A percentile compares a stretch with the other conserved stretches of the same genome.
Evolutionary conservation across 92 coral and sea anemone species (phyloP).

Genomic region (Ricordea florida): DNA sequence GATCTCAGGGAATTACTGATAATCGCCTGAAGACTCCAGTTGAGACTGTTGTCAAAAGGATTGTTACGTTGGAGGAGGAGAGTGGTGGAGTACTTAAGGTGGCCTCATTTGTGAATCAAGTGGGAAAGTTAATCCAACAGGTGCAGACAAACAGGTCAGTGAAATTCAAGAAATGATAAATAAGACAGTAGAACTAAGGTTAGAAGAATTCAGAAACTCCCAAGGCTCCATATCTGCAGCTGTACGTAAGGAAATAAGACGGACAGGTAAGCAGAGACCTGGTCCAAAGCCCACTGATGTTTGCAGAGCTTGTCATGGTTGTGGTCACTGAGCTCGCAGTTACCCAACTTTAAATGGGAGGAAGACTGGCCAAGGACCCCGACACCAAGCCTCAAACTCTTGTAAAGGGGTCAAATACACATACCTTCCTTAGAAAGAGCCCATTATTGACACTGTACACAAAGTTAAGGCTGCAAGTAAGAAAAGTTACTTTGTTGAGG

Average conservation of each 20-base stretch:
- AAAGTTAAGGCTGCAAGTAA: too few species aligned
- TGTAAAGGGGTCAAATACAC: slow-evolving; percentile 23
- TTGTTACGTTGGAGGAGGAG: slow-evolving; percentile 36
- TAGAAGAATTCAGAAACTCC: slow-evolving; percentile 28
- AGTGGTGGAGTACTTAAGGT: too few species aligned
- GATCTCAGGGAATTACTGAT: slow-evolving; percentile 42
- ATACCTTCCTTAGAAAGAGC: slow-evolving; percentile 3
- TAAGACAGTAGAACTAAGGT: slow-evolving; percentile 14
- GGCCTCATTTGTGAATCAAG: slow-evolving; percentile 15
- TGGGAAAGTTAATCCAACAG: slow-evolving; percentile 21
- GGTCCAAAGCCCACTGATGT: slow-evolving; percentile 39
- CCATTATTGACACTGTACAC: too few species aligned
- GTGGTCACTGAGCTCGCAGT: slow-evolving; percentile 49
- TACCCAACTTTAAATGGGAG: slow-evolving; percentile 48
- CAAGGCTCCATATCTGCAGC: slow-evolving; percentile 25
- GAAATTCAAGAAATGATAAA: not conserved
- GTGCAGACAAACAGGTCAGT: too few species aligned
- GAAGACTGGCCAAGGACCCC: slow-evolving; percentile 51
- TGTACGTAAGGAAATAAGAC: slow-evolving; percentile 33
- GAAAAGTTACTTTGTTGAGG: too few species aligned
- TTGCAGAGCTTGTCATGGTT: slow-evolving; percentile 32
- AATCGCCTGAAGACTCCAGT: slow-evolving; percentile 12
- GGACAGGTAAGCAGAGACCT: slow-evolving; percentile 11
- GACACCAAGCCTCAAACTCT: slow-evolving; percentile 26
- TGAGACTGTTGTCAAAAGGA: slow-evolving; percentile 25